Evolutionary conservation across 2,113 vertebrate genomes (phyloP).

Genomic region (Cinclus cinclus): DNA sequence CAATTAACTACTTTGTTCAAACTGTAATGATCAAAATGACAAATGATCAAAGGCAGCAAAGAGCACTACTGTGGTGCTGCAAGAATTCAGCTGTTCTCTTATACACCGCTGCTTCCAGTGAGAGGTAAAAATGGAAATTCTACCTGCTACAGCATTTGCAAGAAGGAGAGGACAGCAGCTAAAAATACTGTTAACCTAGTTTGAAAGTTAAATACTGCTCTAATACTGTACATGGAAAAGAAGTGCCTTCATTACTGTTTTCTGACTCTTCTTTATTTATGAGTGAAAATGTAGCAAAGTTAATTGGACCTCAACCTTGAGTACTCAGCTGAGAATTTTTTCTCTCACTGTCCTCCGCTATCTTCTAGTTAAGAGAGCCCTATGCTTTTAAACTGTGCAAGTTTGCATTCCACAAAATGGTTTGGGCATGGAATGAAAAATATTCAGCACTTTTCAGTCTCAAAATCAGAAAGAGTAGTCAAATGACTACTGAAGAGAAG

Average conservation of each 20-base stretch:
- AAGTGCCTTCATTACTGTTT: neutral
- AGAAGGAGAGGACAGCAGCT: neutral
- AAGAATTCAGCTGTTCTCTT: constrained; percentile 13
- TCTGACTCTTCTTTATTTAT: neutral
- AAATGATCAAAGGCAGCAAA: constrained; percentile 53
- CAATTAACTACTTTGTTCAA: constrained; percentile 50
- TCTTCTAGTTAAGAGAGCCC: neutral
- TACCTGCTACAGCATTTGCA: neutral
- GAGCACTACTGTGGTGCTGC: neutral
- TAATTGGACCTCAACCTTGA: neutral
- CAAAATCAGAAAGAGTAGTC: neutral
- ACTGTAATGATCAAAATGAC: constrained; percentile 41
- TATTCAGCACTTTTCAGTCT: neutral
- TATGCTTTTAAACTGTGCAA: neutral
- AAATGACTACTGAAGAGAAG: neutral
- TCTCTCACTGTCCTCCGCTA: neutral
- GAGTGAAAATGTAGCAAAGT: neutral
- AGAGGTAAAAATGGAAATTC: neutral
- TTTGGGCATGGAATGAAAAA: neutral
- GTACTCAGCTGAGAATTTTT: neutral
- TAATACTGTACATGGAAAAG: neutral
- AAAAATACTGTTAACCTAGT: constrained; percentile 17
- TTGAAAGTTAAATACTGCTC: constrained; percentile 1
- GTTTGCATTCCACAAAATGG: neutral
- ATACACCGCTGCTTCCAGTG: neutral